These are phyloP conservation scores for Cercopithecus diana DNA, from an alignment of 2,797 vertebrate species.

Conservation along the genomic window DNA sequence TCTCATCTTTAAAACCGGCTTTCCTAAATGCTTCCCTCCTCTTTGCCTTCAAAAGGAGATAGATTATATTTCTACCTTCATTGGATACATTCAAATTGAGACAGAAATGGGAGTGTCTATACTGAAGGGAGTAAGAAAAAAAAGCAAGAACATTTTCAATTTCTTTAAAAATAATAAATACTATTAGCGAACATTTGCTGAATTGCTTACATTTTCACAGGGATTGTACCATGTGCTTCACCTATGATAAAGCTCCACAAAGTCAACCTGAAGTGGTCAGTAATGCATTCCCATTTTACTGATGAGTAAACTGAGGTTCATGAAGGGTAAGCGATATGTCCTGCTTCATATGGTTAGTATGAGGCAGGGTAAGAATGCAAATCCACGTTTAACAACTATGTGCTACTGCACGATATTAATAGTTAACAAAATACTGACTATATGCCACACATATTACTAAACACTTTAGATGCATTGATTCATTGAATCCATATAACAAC, in stretches of 20 bases:
- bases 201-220: not conserved
- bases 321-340: not conserved
- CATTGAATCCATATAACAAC: not conserved
- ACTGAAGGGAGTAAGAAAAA: not conserved
- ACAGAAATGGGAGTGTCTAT: not conserved
- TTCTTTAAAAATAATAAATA: not conserved
- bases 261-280: not conserved
- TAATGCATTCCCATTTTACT: not conserved
- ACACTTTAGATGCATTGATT: not conserved
- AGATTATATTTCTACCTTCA: not conserved
- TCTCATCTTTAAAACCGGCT: not conserved
- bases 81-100: not conserved
- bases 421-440: not conserved
- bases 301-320: not conserved
- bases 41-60: not conserved
- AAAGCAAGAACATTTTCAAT: not conserved
- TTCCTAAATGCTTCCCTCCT: not conserved
- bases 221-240: not conserved
- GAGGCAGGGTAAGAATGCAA: not conserved
- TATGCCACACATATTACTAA: not conserved
- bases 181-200: not conserved
- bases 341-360: not conserved
- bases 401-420: rapidly evolving
- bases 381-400: not conserved
- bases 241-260: not conserved